Evolutionary conservation across 2,797 vertebrate genomes (phyloP).

Genomic region (Tangara arthus): DNA sequence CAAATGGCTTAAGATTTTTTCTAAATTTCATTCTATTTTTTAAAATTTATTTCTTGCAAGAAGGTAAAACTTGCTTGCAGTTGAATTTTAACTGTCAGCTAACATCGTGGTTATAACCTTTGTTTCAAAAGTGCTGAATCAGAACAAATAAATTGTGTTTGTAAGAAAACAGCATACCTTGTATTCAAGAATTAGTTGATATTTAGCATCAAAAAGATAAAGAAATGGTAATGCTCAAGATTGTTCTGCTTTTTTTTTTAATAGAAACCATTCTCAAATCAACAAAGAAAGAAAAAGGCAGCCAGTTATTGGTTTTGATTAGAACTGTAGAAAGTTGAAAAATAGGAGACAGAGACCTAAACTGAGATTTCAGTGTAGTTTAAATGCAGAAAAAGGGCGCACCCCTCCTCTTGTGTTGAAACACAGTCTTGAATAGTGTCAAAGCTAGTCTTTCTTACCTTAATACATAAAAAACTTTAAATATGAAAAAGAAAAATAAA

Average conservation of each 20-base stretch:
- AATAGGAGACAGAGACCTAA: background rate
- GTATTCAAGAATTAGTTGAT: background rate
- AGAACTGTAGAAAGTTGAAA: background rate
- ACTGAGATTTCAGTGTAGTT: background rate
- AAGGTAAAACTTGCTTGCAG: background rate
- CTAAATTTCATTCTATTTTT: background rate
- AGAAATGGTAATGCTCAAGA: background rate
- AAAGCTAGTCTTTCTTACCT: background rate
- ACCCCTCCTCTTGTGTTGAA: rapidly evolving
- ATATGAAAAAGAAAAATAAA: background rate
- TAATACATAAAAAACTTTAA: background rate
- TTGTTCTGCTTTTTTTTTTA: background rate
- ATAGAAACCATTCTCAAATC: background rate
- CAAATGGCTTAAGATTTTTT: background rate
- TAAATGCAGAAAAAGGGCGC: background rate
- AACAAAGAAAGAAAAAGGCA: background rate
- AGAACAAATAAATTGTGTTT: background rate
- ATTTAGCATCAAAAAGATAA: background rate
- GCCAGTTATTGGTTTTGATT: background rate
- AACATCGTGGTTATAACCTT: background rate
- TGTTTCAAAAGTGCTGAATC: background rate
- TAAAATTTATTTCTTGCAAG: background rate
- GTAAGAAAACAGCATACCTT: background rate
- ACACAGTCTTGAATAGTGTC: background rate
- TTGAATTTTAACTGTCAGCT: background rate